These are phyloP conservation scores for Pycnonotus jocosus DNA, from an alignment of 2,113 vertebrate species.

Conservation along the genomic window DNA sequence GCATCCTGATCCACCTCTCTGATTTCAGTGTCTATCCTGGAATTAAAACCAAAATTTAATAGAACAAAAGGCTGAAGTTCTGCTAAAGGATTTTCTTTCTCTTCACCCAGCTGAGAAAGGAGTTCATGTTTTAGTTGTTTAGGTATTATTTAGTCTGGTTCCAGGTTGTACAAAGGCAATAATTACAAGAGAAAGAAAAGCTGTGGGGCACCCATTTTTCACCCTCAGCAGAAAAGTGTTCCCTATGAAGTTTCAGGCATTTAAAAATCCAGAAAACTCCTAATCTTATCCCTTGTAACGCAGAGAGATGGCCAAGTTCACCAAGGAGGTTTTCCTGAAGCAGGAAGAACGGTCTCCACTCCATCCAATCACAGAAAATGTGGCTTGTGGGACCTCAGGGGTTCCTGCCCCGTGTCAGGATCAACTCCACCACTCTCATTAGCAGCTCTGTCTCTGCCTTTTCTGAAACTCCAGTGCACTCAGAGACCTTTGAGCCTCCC, in stretches of 20 bases:
- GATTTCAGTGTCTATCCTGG: not conserved
- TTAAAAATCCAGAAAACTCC: not conserved
- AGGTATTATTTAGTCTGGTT: not conserved
- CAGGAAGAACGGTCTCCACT: not conserved
- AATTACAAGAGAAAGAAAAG: not conserved
- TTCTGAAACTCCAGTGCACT: not conserved
- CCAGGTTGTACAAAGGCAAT: not conserved
- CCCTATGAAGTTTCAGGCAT: not conserved
- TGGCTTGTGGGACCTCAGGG: not conserved
- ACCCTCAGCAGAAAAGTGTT: not conserved
- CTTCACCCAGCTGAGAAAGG: not conserved
- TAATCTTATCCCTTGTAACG: not conserved
- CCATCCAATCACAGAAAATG: not conserved
- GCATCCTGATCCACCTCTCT: not conserved
- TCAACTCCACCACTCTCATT: not conserved
- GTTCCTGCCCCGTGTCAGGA: not conserved
- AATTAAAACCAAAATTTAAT: not conserved
- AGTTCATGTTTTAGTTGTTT: not conserved
- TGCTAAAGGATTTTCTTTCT: not conserved
- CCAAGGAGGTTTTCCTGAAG: not conserved
- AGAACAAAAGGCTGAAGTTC: not conserved
- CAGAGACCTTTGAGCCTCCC: not conserved
- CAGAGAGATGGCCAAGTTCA: not conserved
- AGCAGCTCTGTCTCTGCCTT: not conserved
- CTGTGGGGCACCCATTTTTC: not conserved